Percentiles rank a stretch among this genome's conserved stretches.
Evolutionary conservation across 2,113 vertebrate genomes (phyloP).

Genomic region (Clarias macrocephalus): DNA sequence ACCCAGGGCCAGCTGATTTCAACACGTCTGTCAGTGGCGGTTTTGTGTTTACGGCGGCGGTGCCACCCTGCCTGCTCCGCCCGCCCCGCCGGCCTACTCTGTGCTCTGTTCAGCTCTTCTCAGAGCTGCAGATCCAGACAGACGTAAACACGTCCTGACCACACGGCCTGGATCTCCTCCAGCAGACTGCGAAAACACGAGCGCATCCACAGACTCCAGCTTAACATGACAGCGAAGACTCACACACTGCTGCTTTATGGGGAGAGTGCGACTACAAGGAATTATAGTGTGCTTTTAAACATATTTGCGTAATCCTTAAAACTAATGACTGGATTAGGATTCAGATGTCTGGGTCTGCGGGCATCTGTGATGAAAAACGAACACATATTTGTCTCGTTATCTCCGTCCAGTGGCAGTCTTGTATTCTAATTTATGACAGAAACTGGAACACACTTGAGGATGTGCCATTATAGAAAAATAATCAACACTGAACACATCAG

Average conservation of each 20-base stretch:
- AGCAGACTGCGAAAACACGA: constrained; percentile 50
- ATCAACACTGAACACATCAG: neutral
- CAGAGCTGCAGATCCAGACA: constrained; percentile 55
- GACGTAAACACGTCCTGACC: constrained; percentile 62
- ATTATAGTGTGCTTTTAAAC: neutral
- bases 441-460: neutral
- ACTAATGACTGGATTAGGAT: neutral
- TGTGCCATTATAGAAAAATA: neutral
- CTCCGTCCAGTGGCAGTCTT: neutral
- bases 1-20: constrained; percentile 36
- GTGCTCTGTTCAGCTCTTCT: constrained; percentile 42
- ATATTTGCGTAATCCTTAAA: neutral
- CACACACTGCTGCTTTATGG: constrained; percentile 26
- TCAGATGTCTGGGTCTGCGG: neutral
- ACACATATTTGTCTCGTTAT: neutral
- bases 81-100: constrained; percentile 25
- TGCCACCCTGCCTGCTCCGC: constrained; percentile 40
- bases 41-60: constrained; percentile 48
- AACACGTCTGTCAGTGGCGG: constrained; percentile 46
- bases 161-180: constrained; percentile 46
- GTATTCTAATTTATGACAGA: neutral
- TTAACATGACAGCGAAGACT: neutral
- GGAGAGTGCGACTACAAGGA: neutral
- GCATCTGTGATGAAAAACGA: neutral
- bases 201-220: constrained; percentile 11